Base-by-base conservation (phyloP, 2,113 vertebrate genomes). In the Toxostoma redivivum region DNA sequence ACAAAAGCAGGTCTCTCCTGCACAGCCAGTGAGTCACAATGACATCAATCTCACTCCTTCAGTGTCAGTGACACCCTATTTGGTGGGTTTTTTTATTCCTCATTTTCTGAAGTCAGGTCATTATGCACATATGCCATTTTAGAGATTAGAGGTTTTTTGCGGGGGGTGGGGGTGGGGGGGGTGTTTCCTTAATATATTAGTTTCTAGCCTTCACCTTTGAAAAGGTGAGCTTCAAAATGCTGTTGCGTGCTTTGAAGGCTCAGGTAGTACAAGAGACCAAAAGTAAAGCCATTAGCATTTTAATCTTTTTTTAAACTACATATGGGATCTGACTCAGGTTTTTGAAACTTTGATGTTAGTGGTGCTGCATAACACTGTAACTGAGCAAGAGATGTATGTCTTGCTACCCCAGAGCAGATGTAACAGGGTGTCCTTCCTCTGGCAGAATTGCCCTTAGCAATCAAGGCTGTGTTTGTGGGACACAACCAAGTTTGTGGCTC, bases 1-100 rank as follows among this genome's bases (percentile, higher is more conserved):
- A 94, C 72, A 94, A 90, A 94, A 94, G 56, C 38, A 67, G 37
- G 56, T 88, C 71, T 86, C 69, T 84, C 91, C 73, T 91, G 74
- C 5, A 2, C 62, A 83, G 78, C 57, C 79, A 64, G 28, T 90
- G 94, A 92, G 56, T 95, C 93, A 95, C 70, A 45, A 7, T 56
- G 82, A 73, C 2, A 1, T 76, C 86, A 87, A 24, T 57, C 57
- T 50, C 48, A 33, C 38, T 65, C 48, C 53, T 78, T 58, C 31
- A 48, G 40, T 67, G 64, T n/a, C 38, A 47, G 30, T 62, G 66
- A 53, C 45, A 50, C 10, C 6, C 62, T 77, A 7, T 70, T 72
- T 57, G 38, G 19, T 62, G 22, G 23, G 81, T 83, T 62, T 62
- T 70, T 86, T 88, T 54, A 82, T 58, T 66, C 38, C 60, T 70